Percentiles rank a stretch among this genome's conserved stretches.
Conservation (phyloP, 2,888 invertebrate genomes). For the Spodoptera picta region DNA sequence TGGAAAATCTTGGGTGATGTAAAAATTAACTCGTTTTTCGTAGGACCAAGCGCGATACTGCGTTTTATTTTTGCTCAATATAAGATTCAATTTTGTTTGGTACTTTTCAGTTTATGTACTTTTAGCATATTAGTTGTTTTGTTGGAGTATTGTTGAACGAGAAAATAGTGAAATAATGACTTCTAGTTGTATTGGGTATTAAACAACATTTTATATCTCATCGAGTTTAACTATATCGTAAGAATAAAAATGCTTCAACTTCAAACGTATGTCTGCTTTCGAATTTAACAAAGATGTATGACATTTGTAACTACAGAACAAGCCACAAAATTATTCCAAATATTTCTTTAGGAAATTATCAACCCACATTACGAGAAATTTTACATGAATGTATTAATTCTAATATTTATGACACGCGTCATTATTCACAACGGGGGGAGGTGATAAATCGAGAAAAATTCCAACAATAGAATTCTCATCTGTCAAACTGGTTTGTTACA, state of each 20-base stretch:
- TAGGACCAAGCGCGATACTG: conserved; percentile 12
- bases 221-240: no score
- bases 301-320: no score
- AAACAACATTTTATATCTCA: no score
- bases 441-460: conserved; percentile 59
- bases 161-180: no score
- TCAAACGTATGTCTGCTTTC: no score
- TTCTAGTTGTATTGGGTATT: no score
- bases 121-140: no score
- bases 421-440: conserved; percentile 51
- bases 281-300: no score
- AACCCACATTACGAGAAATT: conserved; percentile 1
- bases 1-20: conserved; percentile 41
- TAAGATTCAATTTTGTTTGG: conserved; percentile 13
- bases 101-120: not conserved
- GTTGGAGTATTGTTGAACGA: no score
- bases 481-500: conserved; percentile 77
- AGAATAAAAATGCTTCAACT: no score
- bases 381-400: conserved; percentile 32
- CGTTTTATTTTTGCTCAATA: conserved; percentile 20
- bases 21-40: conserved; percentile 48
- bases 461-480: conserved; percentile 69
- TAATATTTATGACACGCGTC: conserved; percentile 35
- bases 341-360: no score
- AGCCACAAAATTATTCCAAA: no score